A percentile compares a stretch with the other conserved stretches of the same genome.
These are phyloP conservation scores for Phylloscopus collybita DNA, from an alignment of 2,797 vertebrate genomes.

Conservation along the genomic window DNA sequence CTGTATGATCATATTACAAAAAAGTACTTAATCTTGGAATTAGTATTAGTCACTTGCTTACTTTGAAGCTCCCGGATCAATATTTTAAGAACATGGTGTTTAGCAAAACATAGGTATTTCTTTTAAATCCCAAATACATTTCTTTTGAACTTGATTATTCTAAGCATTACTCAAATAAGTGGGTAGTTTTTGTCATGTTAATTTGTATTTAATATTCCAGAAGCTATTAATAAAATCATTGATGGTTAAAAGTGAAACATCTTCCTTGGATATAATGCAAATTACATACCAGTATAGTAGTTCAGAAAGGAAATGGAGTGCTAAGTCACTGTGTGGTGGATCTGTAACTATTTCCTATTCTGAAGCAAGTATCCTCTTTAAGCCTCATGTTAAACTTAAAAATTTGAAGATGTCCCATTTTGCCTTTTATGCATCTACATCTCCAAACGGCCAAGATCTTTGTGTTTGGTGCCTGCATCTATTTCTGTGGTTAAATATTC, in stretches of 20 bases:
- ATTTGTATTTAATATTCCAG: not conserved
- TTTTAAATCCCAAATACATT: not conserved
- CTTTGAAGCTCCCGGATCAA: not conserved
- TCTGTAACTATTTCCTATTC: not conserved
- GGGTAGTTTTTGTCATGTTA: not conserved
- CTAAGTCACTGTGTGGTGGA: not conserved
- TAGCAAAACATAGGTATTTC: not conserved
- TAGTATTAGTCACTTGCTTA: not conserved
- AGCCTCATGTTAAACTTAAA: not conserved
- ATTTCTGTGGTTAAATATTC: not conserved
- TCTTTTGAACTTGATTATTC: not conserved
- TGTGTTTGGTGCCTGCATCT: not conserved
- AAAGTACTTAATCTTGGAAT: not conserved
- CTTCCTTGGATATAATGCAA: not conserved
- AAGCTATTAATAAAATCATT: slow-evolving; percentile 12
- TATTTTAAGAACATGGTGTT: not conserved
- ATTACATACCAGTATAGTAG: not conserved
- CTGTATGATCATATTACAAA: not conserved
- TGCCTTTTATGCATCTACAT: slow-evolving; percentile 1
- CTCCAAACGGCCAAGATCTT: not conserved
- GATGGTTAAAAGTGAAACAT: not conserved
- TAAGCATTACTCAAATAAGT: not conserved
- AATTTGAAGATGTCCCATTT: not conserved
- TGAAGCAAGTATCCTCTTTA: not conserved
- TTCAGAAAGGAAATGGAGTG: not conserved